Base-by-base conservation (phyloP, 1,140 invertebrate species). In the Drosophila albomicans region DNA sequence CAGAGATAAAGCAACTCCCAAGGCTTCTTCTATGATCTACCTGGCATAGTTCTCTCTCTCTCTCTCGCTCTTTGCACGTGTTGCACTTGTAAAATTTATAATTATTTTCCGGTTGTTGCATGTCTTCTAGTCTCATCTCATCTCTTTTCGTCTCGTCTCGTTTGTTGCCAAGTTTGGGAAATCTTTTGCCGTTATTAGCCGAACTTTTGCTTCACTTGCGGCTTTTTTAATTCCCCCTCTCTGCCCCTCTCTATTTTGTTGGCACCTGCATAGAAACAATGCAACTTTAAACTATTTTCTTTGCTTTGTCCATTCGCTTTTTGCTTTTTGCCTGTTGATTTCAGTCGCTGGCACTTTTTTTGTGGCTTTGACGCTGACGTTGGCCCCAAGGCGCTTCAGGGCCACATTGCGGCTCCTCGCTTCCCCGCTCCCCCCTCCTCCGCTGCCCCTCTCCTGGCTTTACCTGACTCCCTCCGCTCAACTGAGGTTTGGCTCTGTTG, bases 61-160 rank as follows among this genome's bases (percentile, higher is more conserved):
- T 30, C 8, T 57, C 59, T 62, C 59, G 25, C 51, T 71, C 30
- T 59, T 56, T 56, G 30, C 67, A 63, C 43, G 20, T 56, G 74
- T 75, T 67, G 75, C 66, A 76, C 78, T 85, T 85, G n/a, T 54
- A 66, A 78, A 78, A 85, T 81, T 75, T 85, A 85, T 86, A 85
- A 85, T 85, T 85, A 85, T 86, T 85, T 85, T 85, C 82, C 82
- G 82, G 68, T 84, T 84, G 81, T 85, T 85, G 81, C 81, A 77
- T 76, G 62, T 63, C 41, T 63, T 46, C 2, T 16, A 11, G 16
- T 3, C 48, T 38, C 5, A 16, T 35, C 32, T 3, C 2, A 10
- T 38, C 35, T 38, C 8, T 10, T 38, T 3, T 8, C 8, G 7
- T 38, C 0, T 38, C 35, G 35, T 38, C 35, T 38, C 35, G 10